Evolutionary conservation across 2,888 invertebrate genomes (phyloP).

Genomic region (Leptopilina myrica): DNA sequence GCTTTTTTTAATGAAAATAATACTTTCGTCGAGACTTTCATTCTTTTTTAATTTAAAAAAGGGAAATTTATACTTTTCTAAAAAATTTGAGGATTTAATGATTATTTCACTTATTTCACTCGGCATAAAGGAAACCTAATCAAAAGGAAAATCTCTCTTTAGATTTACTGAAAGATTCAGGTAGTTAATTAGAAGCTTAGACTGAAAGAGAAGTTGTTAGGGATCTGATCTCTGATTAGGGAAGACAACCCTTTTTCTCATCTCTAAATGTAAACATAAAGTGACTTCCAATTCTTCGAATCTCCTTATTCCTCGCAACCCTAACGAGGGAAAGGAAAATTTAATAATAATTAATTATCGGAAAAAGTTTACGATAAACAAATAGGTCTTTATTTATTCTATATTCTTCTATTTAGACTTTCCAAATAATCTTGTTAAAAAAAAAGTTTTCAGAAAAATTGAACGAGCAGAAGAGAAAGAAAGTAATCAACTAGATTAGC

Average conservation of each 20-base stretch:
- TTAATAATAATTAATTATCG: not conserved
- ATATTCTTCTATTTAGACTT: no score
- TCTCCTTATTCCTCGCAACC: slow-evolving; percentile 48
- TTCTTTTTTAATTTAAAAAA: no score
- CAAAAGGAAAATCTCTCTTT: slow-evolving; percentile 55
- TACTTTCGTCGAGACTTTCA: no score
- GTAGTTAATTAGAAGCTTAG: slow-evolving; percentile 63
- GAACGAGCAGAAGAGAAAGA: no score
- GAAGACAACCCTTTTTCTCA: slow-evolving; percentile 53
- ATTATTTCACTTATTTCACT: not conserved
- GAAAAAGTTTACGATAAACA: no score
- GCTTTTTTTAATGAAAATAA: no score
- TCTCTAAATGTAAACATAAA: slow-evolving; percentile 26
- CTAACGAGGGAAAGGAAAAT: not conserved
- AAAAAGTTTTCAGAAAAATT: no score
- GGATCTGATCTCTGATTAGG: slow-evolving; percentile 42
- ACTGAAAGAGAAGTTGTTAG: slow-evolving; percentile 29
- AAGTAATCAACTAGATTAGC: no score
- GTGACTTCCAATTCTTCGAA: slow-evolving; percentile 45
- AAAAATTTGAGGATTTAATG: not conserved
- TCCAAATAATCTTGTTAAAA: no score
- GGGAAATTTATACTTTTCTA: no score
- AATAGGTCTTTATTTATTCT: no score
- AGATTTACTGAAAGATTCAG: slow-evolving; percentile 55
- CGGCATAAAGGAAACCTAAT: not conserved